Conservation (phyloP, 1,140 invertebrate species). For the Centruroides sculpturatus region DNA sequence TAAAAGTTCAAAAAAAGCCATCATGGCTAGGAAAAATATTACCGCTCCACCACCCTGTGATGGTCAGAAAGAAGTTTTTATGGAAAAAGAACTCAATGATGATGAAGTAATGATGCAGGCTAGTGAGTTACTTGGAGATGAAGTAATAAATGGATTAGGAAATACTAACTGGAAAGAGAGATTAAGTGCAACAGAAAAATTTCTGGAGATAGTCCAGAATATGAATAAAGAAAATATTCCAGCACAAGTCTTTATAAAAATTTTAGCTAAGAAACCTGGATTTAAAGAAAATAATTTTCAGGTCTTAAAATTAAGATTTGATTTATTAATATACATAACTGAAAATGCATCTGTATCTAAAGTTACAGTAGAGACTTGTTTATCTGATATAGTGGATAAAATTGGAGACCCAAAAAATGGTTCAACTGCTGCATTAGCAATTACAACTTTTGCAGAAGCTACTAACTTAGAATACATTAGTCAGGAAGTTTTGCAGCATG, state of each 20-base stretch:
- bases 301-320: constrained; percentile 68
- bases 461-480: constrained; percentile 59
- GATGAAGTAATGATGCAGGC: constrained; percentile 58
- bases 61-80: not conserved
- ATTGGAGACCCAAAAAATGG: constrained; percentile 71
- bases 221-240: constrained; percentile 47
- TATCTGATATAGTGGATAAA: constrained; percentile 69
- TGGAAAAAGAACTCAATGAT: constrained; percentile 19
- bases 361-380: constrained; percentile 53
- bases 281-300: constrained; percentile 88
- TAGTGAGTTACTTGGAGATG: constrained; percentile 41
- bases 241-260: constrained; percentile 57
- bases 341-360: constrained; percentile 48
- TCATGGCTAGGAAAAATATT: too few species aligned
- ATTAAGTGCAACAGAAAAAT: constrained; percentile 56
- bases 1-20: too few species aligned
- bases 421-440: constrained; percentile 45
- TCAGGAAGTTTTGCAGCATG: constrained; percentile 49
- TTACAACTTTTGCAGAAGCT: constrained; percentile 59
- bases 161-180: constrained; percentile 78
- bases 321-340: constrained; percentile 57
- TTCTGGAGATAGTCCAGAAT: constrained; percentile 43
- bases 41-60: too few species aligned
- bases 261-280: constrained; percentile 69
- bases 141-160: constrained; percentile 47